Conservation (phyloP, 2,797 vertebrate genomes). For the Tiaroga cobitis region DNA sequence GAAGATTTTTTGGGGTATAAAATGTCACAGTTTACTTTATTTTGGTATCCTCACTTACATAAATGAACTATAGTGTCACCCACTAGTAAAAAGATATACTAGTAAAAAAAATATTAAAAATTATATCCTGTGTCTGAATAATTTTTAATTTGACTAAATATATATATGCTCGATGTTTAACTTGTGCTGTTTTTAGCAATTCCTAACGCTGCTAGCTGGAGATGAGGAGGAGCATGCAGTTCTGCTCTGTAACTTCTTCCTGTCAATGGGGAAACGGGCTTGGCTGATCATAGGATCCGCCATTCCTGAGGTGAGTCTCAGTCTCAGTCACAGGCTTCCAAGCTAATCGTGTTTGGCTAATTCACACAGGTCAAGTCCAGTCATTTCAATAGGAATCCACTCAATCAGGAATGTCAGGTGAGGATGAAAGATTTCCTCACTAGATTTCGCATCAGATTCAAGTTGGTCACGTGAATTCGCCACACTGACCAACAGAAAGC, state of each 20-base stretch:
- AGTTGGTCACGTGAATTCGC: background rate
- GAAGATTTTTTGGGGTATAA: too few species aligned
- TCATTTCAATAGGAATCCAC: background rate
- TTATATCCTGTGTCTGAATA: too few species aligned
- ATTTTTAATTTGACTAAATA: too few species aligned
- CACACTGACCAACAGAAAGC: background rate
- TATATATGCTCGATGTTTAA: background rate
- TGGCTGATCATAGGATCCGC: conserved; percentile 93
- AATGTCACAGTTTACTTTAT: too few species aligned
- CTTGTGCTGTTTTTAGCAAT: conserved; percentile 81
- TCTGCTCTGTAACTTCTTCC: conserved; percentile 94
- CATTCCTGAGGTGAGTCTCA: conserved; percentile 88
- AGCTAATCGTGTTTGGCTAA: background rate
- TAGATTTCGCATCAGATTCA: background rate
- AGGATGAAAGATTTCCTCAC: background rate
- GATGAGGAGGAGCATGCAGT: conserved; percentile 96
- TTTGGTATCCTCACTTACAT: too few species aligned
- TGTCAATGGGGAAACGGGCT: conserved; percentile 90
- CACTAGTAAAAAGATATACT: too few species aligned
- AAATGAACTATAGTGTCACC: too few species aligned
- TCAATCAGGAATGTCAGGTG: background rate
- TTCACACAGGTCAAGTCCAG: background rate
- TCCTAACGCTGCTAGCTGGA: conserved; percentile 91
- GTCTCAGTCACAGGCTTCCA: background rate
- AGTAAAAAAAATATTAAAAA: too few species aligned